Percentiles rank a stretch among this genome's conserved stretches.
Evolutionary conservation across 1,140 invertebrate genomes (phyloP).

Genomic region (Bombyx mori): ASM3026992v2 NC_085112.1:7874501-7875000

Average conservation of each 20-base stretch:
- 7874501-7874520: too few relatives aligned
- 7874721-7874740: constrained; percentile 47
- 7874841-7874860: constrained; percentile 43
- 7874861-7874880: constrained; percentile 43
- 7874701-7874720: constrained; percentile 64
- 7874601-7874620: constrained; percentile 18
- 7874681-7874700: constrained; percentile 37
- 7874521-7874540: constrained; percentile 25
- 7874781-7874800: constrained; percentile 27
- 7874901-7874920: constrained; percentile 53
- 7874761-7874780: constrained; percentile 32
- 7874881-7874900: constrained; percentile 43
- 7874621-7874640: constrained; percentile 56
- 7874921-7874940: constrained; percentile 58
- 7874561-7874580: constrained; percentile 22
- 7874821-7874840: constrained; percentile 25
- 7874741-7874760: constrained; percentile 37
- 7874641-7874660: constrained; percentile 62
- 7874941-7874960: constrained; percentile 36
- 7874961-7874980: constrained; percentile 36
- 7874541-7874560: constrained; percentile 41
- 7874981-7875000: constrained; percentile 35
- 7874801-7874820: constrained; percentile 34
- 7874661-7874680: constrained; percentile 35
- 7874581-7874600: constrained; percentile 17